Base-by-base conservation (phyloP, 2,888 invertebrate species). In the Oscheius onirici region DNA sequence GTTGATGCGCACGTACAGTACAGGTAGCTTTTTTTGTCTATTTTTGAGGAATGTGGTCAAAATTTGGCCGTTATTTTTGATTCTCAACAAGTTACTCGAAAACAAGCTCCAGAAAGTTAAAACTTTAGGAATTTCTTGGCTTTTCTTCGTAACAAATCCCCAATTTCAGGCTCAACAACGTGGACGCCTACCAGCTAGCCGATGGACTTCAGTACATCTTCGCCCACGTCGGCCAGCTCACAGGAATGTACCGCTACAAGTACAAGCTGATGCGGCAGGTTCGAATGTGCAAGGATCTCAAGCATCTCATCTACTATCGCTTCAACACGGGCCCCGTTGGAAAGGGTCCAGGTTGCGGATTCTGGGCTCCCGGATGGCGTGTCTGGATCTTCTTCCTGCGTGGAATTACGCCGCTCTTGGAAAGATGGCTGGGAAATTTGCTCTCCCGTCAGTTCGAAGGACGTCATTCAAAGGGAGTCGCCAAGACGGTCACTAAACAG, bases 381-480 rank as follows among this genome's bases (percentile, higher is more conserved):
- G 97, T 99, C 17, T 99, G 99, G 99, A 90, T 99, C 65, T 99
- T 99, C 91, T 99, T 99, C 89, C 94, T 99, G 94, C 91, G 99
- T 70, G 99, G 99, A 20, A 96, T 99, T 82, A 99, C 99, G 0
- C 99, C 99, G 0, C 90, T 99, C 51, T 90, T 99, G 66, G 99
- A 99, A 88, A 91, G 99, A 58, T 99, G 99, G 99, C 91, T 99
- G n/a, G 99, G 99, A 17, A 99, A 99, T 90, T 90, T 99, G 84
- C 91, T 99, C 54, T 97, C 97, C 0, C 91, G 99, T 81, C 99
- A 99, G 90, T 99, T 99, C 88, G 99, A 99, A 89, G 99, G 99
- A 66, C 91, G 99, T 82, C 99, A 99, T 89, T 97, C 97, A 0
- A 99, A 99, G 89, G 99, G 87, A 80, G 97, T 99, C 1, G 99